These are phyloP conservation scores for Acrocephalus kingi DNA, from an alignment of 2,113 vertebrate species.

Conservation along the genomic window DNA sequence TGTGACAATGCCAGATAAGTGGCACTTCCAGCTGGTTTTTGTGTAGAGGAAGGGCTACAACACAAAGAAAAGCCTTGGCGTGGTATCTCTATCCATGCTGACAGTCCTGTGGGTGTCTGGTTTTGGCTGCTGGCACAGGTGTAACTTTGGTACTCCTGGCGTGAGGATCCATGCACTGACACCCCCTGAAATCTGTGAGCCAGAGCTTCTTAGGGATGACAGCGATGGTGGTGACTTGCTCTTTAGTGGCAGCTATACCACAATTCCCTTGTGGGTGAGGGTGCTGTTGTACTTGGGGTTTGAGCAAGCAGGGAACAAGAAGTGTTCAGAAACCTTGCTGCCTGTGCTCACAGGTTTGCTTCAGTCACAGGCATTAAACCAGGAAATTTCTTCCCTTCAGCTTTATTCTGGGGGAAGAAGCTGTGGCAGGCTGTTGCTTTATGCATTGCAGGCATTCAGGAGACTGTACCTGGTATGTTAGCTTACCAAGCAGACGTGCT, in stretches of 20 bases:
- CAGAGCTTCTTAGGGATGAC: neutral
- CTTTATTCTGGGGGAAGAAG: neutral
- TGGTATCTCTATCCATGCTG: neutral
- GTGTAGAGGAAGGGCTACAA: neutral
- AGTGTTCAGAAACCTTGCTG: neutral
- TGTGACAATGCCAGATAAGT: rapidly evolving
- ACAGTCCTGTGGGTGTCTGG: neutral
- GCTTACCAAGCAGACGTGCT: neutral
- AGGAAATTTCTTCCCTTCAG: neutral
- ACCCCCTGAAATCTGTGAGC: neutral
- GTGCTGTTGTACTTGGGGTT: neutral
- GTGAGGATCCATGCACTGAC: neutral
- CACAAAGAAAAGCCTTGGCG: neutral
- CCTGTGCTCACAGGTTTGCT: neutral
- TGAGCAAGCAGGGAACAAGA: neutral
- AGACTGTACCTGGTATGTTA: neutral
- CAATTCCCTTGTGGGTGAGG: rapidly evolving
- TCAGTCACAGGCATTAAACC: neutral
- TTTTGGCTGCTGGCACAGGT: neutral
- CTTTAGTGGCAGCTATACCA: neutral
- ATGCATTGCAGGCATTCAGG: neutral
- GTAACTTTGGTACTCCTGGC: neutral
- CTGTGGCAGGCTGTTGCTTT: neutral
- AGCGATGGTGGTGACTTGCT: neutral
- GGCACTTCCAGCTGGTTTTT: neutral